A percentile compares a stretch with the other conserved stretches of the same genome.
These are phyloP conservation scores for Crossaster papposus DNA, from an alignment of 53 echinoderm and acorn worm species.

Conservation along the genomic window DNA sequence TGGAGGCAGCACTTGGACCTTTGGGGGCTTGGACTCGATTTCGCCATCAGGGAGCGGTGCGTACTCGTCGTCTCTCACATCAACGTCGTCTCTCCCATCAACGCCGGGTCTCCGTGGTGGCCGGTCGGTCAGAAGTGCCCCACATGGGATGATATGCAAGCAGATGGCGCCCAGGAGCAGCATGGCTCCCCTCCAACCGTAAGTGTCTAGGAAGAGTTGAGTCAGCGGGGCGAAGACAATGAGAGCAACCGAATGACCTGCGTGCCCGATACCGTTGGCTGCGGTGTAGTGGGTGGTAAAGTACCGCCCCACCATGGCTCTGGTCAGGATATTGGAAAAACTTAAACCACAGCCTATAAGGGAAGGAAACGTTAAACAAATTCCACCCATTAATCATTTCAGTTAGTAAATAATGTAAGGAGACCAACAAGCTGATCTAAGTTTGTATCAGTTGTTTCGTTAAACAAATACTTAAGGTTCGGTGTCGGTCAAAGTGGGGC, in stretches of 20 bases:
- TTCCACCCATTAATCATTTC: neutral
- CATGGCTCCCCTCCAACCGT: slow-evolving; percentile 48
- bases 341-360: slow-evolving; percentile 23
- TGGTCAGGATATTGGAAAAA: slow-evolving; percentile 11
- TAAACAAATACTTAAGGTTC: too few species aligned
- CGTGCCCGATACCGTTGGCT: slow-evolving; percentile 8
- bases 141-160: slow-evolving; percentile 13
- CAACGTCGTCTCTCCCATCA: neutral
- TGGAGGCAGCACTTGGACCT: too few species aligned
- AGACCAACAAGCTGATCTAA: neutral
- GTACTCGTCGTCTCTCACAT: neutral
- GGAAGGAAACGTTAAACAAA: neutral
- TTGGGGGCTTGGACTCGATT: neutral
- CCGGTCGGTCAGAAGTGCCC: neutral
- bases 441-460: too few species aligned
- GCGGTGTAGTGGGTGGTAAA: slow-evolving; percentile 13
- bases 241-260: neutral
- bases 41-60: neutral
- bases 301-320: slow-evolving; percentile 2
- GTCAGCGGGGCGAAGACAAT: slow-evolving; percentile 4
- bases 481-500: too few species aligned
- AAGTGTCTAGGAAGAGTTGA: slow-evolving; percentile 19
- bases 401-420: neutral
- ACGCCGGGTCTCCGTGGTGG: neutral
- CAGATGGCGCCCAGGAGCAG: slow-evolving; percentile 25